Evolutionary conservation across 2,888 invertebrate species (phyloP).

Genomic region (Tenthredo mesomela): DNA sequence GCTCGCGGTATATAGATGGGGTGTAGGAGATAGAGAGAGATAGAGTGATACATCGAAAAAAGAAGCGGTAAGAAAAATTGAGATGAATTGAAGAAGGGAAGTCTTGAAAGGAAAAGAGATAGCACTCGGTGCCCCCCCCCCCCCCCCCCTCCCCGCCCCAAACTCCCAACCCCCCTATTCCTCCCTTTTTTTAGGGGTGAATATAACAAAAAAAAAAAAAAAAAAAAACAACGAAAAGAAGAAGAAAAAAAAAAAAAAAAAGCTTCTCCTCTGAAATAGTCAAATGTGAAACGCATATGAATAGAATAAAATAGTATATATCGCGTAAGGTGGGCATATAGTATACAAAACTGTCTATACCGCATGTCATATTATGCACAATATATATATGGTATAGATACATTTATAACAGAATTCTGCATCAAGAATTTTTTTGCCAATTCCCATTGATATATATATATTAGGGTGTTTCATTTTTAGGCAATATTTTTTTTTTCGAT

Average conservation of each 20-base stretch:
- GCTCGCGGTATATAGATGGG: constrained; percentile 52
- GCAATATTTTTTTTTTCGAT: no score
- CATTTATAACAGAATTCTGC: neutral
- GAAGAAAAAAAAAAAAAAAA: constrained; percentile 41
- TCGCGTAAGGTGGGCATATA: neutral
- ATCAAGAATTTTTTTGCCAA: neutral
- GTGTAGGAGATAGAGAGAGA: constrained; percentile 61
- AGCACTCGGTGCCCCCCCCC: constrained; percentile 53
- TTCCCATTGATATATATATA: no score
- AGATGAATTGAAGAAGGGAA: constrained; percentile 69
- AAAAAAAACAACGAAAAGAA: constrained; percentile 27
- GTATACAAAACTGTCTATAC: neutral
- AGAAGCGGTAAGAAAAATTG: constrained; percentile 72
- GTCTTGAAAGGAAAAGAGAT: constrained; percentile 49
- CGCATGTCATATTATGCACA: no score
- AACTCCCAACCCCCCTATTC: neutral
- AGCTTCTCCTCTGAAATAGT: constrained; percentile 34
- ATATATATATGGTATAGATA: no score
- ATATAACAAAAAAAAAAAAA: constrained; percentile 26
- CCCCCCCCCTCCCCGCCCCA: constrained; percentile 33
- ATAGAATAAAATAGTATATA: constrained; percentile 12
- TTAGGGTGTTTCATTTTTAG: no score
- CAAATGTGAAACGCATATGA: neutral
- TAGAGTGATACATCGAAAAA: constrained; percentile 68
- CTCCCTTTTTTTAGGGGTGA: constrained; percentile 39